Evolutionary conservation across 2,113 vertebrate genomes (phyloP).

Genomic region (Siniperca knerii): DNA sequence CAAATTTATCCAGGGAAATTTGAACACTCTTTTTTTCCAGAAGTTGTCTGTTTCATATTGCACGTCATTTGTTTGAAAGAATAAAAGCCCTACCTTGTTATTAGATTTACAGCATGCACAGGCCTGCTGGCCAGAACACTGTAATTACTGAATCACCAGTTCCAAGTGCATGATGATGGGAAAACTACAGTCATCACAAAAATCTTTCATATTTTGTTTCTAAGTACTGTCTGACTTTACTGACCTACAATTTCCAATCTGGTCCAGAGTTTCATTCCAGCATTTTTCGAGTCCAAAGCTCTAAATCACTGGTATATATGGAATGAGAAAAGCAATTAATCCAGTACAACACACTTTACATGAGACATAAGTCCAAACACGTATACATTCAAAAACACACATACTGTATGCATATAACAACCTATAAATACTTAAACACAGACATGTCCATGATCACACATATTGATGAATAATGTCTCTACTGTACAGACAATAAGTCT

Average conservation of each 20-base stretch:
- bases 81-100: not conserved
- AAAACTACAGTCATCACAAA: not conserved
- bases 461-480: conserved; percentile 2
- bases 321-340: not conserved
- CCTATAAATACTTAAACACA: not conserved
- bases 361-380: too few relatives aligned
- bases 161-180: not conserved
- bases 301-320: too few relatives aligned
- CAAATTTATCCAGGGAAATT: not conserved
- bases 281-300: not conserved
- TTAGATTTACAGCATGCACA: not conserved
- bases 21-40: not conserved
- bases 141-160: not conserved
- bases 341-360: not conserved
- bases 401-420: too few relatives aligned
- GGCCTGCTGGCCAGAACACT: conserved; percentile 10
- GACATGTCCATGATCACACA: not conserved
- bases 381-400: not conserved
- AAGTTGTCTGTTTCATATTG: not conserved
- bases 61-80: not conserved
- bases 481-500: conserved; percentile 83
- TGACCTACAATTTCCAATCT: not conserved
- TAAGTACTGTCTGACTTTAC: not conserved
- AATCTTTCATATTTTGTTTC: not conserved
- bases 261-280: not conserved